A percentile compares a stretch with the other conserved stretches of the same genome.
These are phyloP conservation scores for Tricholaema leucomelas DNA, from an alignment of 2,113 vertebrate species.

Conservation along the genomic window DNA sequence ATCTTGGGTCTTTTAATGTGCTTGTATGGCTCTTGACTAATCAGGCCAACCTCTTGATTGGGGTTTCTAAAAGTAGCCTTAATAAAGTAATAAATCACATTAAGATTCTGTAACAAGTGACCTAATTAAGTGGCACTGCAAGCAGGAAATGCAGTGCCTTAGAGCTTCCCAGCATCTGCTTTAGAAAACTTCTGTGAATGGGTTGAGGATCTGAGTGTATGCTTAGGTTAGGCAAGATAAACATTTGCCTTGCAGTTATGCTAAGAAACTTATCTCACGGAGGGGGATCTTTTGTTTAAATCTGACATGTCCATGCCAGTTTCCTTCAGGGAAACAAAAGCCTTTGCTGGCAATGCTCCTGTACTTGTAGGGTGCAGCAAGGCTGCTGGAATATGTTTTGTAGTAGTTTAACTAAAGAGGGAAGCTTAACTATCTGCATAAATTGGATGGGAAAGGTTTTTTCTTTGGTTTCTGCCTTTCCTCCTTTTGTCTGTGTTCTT, in stretches of 20 bases:
- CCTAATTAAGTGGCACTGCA: background rate
- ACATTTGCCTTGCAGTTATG: background rate
- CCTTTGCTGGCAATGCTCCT: background rate
- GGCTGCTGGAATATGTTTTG: background rate
- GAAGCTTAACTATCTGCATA: background rate
- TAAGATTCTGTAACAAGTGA: background rate
- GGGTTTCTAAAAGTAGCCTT: background rate
- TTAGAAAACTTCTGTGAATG: background rate
- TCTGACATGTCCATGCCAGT: background rate
- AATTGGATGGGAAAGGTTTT: background rate
- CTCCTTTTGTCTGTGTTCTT: background rate
- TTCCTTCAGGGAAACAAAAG: background rate
- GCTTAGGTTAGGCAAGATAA: background rate
- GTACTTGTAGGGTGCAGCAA: background rate
- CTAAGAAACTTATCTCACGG: background rate
- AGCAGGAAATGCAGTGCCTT: background rate
- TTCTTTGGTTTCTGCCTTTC: background rate
- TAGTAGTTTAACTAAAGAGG: background rate
- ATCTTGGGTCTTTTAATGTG: background rate
- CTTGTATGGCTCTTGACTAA: background rate
- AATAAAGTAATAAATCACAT: background rate
- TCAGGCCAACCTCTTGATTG: background rate
- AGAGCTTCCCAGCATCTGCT: background rate
- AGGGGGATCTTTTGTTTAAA: background rate
- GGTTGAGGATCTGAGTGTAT: background rate